Percentiles rank a stretch among this genome's conserved stretches.
phyloP scores from a whole-genome alignment of 2,797 vertebrate genomes.

The Chelon auratus region DNA sequence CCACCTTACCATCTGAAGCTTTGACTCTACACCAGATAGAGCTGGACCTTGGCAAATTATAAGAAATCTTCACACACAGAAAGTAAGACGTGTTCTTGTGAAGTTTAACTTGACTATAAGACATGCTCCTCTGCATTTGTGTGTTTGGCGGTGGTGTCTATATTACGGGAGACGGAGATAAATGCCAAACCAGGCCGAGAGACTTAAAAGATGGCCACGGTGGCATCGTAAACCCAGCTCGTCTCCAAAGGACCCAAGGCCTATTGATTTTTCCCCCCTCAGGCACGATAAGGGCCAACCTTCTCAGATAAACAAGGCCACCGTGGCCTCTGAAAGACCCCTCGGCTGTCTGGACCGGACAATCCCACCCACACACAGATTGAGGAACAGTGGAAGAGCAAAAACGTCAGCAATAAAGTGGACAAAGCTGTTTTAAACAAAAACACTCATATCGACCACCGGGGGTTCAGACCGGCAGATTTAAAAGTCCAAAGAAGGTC shows the following conservation, averaged over 20 bases:
- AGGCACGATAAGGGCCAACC: constrained; percentile 81
- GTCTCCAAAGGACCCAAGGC: constrained; percentile 77
- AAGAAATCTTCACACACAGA: constrained; percentile 5
- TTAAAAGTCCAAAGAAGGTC: constrained; percentile 72
- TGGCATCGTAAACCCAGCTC: constrained; percentile 74
- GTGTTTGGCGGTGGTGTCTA: constrained; percentile 50
- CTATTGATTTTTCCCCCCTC: constrained; percentile 80
- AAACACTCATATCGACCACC: constrained; percentile 76
- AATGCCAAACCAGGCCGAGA: constrained; percentile 68
- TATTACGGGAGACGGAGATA: constrained; percentile 70
- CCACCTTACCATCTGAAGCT: neutral
- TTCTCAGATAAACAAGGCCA: constrained; percentile 83
- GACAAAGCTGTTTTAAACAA: constrained; percentile 79
- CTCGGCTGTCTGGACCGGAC: constrained; percentile 72
- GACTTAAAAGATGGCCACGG: constrained; percentile 77
- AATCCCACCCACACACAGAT: constrained; percentile 62
- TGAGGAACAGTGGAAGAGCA: constrained; percentile 46
- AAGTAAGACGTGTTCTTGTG: neutral
- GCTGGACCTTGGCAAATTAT: constrained; percentile 23
- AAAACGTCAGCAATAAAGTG: constrained; percentile 77
- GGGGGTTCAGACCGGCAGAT: constrained; percentile 67
- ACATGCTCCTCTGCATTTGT: constrained; percentile 13
- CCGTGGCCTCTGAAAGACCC: constrained; percentile 77
- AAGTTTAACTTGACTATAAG: neutral
- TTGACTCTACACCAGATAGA: constrained; percentile 16